These are phyloP conservation scores for Diaperis boleti DNA, from an alignment of 2,888 invertebrate species.

Conservation along the genomic window DNA sequence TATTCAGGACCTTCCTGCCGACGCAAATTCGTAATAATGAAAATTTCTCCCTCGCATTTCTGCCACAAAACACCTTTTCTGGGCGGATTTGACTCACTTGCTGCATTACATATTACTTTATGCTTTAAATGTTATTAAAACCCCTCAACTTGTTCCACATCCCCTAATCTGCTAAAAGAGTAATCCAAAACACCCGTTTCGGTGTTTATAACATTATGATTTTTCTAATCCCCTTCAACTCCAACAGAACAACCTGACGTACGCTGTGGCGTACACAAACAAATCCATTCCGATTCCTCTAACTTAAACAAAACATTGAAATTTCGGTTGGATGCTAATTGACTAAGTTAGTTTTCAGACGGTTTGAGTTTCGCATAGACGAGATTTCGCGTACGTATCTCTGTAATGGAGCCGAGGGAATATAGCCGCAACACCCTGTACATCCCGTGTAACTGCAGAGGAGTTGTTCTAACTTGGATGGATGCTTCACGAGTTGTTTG, in stretches of 20 bases:
- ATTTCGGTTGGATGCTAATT: constrained; percentile 24
- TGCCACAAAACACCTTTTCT: too few species aligned
- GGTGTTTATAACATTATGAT: background rate
- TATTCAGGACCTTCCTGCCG: too few species aligned
- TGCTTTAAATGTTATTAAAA: too few species aligned
- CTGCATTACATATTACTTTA: too few species aligned
- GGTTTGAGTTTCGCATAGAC: constrained; percentile 1
- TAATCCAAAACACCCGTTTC: too few species aligned
- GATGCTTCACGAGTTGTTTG: constrained; percentile 27
- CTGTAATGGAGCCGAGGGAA: background rate
- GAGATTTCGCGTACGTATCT: constrained; percentile 11
- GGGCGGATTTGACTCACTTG: too few species aligned
- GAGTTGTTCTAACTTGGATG: constrained; percentile 5
- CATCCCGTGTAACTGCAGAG: background rate
- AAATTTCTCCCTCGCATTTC: too few species aligned
- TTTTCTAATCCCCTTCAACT: background rate
- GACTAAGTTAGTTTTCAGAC: constrained; percentile 2
- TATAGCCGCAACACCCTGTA: constrained; percentile 3
- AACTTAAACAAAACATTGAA: constrained; percentile 17
- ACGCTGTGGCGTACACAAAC: constrained; percentile 5
- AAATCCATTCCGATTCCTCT: constrained; percentile 12
- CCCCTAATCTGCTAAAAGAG: too few species aligned
- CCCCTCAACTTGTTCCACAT: too few species aligned
- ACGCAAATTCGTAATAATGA: too few species aligned
- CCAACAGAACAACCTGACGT: background rate